Percentiles rank a stretch among this genome's conserved stretches.
phyloP scores from a whole-genome alignment of 2,113 vertebrate species.

The Prionailurus viverrinus region DNA sequence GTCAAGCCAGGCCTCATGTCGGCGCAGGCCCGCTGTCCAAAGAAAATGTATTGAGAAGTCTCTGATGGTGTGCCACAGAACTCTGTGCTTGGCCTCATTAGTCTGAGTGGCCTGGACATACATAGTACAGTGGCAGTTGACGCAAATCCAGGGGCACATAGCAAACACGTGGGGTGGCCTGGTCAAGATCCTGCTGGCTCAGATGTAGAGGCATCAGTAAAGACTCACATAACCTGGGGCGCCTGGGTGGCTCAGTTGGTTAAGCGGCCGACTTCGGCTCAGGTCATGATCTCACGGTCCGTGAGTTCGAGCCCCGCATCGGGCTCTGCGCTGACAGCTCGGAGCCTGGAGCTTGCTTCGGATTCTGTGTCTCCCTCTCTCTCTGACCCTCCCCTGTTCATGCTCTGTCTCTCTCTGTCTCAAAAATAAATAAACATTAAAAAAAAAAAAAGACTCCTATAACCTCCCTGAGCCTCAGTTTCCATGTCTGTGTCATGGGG shows the following conservation, averaged over 20 bases:
- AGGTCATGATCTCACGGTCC: no score
- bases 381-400: no score
- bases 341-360: no score
- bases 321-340: no score
- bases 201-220: background rate
- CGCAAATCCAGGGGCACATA: background rate
- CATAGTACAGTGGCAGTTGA: rapidly evolving
- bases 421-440: no score
- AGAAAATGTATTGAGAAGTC: background rate
- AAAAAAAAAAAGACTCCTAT: no score
- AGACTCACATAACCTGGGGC: no score
- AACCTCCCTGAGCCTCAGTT: background rate
- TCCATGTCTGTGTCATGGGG: background rate
- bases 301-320: no score
- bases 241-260: no score
- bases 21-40: background rate
- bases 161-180: background rate
- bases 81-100: background rate
- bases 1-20: background rate
- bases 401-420: no score
- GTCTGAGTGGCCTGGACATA: background rate
- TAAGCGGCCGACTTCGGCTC: no score
- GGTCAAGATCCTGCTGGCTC: background rate
- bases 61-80: background rate
- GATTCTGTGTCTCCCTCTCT: no score